Base-by-base conservation (phyloP, 2,113 vertebrate genomes). In the Rattus rattus region DNA sequence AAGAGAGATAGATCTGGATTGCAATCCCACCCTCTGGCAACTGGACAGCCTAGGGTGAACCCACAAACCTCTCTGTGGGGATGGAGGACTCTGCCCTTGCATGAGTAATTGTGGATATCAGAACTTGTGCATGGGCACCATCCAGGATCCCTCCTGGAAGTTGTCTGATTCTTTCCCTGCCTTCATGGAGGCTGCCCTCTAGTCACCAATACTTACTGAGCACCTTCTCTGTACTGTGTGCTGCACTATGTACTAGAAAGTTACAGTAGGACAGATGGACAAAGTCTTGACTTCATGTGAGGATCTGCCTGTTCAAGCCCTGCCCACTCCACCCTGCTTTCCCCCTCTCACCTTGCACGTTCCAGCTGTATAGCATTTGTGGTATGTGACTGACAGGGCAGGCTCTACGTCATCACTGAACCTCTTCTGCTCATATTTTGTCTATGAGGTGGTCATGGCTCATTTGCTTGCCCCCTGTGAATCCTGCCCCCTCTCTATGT, bases 281-380 rank as follows among this genome's bases (percentile, higher is more conserved):
- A 33, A 72, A 87, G 87, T 36, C 24, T 43, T 79, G 5, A 24
- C 54, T 61, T 17, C 12, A 47, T 63, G 5, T n/a, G 73, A 91
- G 49, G 77, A 14, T 17, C n/a, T 69, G 47, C 47, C 47, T 70
- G 7, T 77, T 49, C 19, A 24, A 86, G 54, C 10, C 75, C 26
- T 8, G 22, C 19, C 24, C 30, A 8, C 56, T 10, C 5, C 20
- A 61, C 63, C 65, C 49, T 77, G 20, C n/a, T 43, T 3, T 0
- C 7, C 43, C 26, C 33, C 33, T 59, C 20, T 73, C 22, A 22
- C 24, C 33, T 54, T 36, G 2, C n/a, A 93, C 4, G 16, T 19
- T 52, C 12, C 3, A n/a, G 67, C 28, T 12, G 2, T 2, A 33
- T 36, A 59, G 86, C 0, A 2, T 5, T 12, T 6, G 9, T 4